These are phyloP conservation scores for Sporophila hypoxantha DNA, from an alignment of 2,113 vertebrate species.

Conservation along the genomic window DNA sequence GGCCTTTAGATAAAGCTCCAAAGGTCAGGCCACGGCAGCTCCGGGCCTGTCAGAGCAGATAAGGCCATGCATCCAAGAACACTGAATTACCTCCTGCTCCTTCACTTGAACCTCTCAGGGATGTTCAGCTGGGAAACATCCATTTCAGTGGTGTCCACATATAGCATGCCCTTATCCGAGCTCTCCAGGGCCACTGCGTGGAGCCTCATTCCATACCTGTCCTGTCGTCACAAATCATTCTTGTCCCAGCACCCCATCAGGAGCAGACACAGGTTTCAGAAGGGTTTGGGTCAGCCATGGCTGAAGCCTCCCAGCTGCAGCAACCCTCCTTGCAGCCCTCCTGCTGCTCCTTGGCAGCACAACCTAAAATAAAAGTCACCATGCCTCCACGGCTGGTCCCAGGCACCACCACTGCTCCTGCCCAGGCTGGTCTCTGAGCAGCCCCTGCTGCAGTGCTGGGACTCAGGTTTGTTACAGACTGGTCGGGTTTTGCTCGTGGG, in stretches of 20 bases:
- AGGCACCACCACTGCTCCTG: background rate
- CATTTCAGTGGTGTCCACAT: conserved; percentile 4
- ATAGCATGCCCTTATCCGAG: background rate
- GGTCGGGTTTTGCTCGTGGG: fast-evolving
- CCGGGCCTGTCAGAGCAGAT: conserved; percentile 46
- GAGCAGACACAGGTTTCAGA: background rate
- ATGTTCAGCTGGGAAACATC: background rate
- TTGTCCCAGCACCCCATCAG: background rate
- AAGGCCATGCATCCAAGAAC: conserved; percentile 36
- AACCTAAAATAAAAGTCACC: background rate
- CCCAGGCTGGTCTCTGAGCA: background rate
- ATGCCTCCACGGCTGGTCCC: fast-evolving
- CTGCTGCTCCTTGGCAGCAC: background rate
- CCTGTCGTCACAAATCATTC: background rate
- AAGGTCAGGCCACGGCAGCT: conserved; percentile 45
- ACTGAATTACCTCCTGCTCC: conserved; percentile 17
- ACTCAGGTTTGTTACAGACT: background rate
- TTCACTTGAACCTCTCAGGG: background rate
- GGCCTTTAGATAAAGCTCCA: conserved; percentile 60
- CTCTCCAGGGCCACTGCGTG: background rate
- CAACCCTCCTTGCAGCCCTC: background rate
- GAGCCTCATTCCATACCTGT: background rate
- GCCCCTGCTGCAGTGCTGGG: background rate
- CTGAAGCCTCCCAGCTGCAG: background rate
- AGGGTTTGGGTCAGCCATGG: background rate